Evolutionary conservation across 2,113 vertebrate species (phyloP).

Genomic region (Catharus bicknelli): DNA sequence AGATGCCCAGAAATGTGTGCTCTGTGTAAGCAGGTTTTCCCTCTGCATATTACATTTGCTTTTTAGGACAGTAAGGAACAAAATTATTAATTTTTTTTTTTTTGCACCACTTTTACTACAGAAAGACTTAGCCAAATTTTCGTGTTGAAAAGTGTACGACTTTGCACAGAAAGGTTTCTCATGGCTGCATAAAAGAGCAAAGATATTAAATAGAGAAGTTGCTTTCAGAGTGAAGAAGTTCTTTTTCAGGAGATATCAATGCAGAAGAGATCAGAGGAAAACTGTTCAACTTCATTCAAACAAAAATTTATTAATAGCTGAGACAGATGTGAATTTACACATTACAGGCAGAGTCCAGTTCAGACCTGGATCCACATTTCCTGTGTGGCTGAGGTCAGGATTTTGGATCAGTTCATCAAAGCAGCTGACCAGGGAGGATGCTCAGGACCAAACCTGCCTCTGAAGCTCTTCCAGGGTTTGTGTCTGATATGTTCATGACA

Average conservation of each 20-base stretch:
- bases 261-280: not conserved
- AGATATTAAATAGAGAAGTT: not conserved
- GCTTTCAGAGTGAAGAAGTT: not conserved
- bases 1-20: slow-evolving; percentile 52
- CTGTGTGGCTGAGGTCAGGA: not conserved
- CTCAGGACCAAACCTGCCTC: not conserved
- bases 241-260: not conserved
- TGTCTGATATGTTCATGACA: not conserved
- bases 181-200: not conserved
- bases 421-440: not conserved
- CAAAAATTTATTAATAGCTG: slow-evolving; percentile 17
- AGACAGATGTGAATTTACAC: slow-evolving; percentile 21
- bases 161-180: not conserved
- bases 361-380: not conserved
- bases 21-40: slow-evolving; percentile 30
- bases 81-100: not conserved
- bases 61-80: slow-evolving; percentile 41
- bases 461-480: not conserved
- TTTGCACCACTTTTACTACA: not conserved
- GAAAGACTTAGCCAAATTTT: not conserved
- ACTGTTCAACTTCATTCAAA: not conserved
- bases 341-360: not conserved
- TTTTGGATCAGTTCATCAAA: slow-evolving; percentile 21
- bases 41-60: slow-evolving; percentile 1
- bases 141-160: not conserved